Evolutionary conservation across 2,113 vertebrate genomes (phyloP).

Genomic region (Scophthalmus maximus): DNA sequence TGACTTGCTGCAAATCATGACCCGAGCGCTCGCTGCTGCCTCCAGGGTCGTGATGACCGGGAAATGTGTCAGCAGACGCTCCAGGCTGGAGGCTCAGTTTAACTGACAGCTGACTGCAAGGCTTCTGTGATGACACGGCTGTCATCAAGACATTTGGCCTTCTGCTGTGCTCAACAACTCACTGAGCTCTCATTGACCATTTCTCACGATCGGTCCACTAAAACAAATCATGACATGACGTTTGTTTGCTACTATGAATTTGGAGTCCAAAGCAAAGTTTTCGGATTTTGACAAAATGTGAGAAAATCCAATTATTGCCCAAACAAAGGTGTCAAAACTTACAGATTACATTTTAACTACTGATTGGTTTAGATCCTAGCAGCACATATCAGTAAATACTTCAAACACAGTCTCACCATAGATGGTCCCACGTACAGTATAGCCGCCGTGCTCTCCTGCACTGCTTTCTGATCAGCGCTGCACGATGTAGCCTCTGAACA

Average conservation of each 20-base stretch:
- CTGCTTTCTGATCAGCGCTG: no score
- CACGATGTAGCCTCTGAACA: no score
- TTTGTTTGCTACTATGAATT: neutral
- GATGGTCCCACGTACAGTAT: no score
- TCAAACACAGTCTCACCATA: no score
- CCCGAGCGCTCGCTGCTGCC: neutral
- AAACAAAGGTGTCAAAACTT: no score
- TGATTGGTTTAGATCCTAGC: no score
- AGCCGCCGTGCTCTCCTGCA: no score
- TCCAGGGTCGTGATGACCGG: conserved; percentile 11
- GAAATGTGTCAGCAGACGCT: conserved; percentile 2
- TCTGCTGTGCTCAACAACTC: neutral
- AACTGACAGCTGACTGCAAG: no score
- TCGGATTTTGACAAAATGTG: no score
- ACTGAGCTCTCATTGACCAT: neutral
- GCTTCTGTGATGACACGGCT: neutral
- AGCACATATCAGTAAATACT: no score
- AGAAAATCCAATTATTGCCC: no score
- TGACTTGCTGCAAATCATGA: conserved; percentile 2
- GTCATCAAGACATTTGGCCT: neutral
- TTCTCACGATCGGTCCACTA: neutral
- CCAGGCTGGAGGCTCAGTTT: conserved; percentile 1
- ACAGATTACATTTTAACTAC: no score
- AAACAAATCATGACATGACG: neutral
- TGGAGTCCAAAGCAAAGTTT: neutral